phyloP scores from a whole-genome alignment of 2,113 vertebrate species.

The Cyphomyrus plagiostoma region DNA sequence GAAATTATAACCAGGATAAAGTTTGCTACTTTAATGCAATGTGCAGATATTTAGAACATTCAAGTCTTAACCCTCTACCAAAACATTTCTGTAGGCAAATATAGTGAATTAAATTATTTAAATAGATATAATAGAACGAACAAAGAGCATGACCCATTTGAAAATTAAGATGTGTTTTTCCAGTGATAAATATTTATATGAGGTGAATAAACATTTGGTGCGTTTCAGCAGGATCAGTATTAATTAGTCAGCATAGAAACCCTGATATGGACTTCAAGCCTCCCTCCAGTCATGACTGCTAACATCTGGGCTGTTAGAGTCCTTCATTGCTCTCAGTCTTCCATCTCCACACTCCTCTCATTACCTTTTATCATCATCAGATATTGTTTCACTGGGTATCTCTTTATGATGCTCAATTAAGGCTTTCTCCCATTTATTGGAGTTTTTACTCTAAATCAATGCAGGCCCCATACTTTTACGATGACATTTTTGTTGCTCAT shows the following conservation, averaged over 20 bases:
- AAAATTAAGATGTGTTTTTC: not conserved
- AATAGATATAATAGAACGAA: not conserved
- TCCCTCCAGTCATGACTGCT: not conserved
- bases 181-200: not conserved
- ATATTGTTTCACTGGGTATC: constrained; percentile 9
- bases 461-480: not conserved
- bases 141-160: not conserved
- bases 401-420: constrained; percentile 8
- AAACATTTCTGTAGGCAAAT: not conserved
- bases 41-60: not conserved
- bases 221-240: not conserved
- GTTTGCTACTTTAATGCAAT: not conserved
- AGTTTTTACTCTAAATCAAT: not conserved
- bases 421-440: constrained; percentile 9
- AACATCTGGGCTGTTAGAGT: constrained; percentile 7
- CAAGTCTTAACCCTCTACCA: not conserved
- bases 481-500: not conserved
- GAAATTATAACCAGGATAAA: not conserved
- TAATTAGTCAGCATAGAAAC: not conserved
- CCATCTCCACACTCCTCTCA: not conserved
- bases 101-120: not conserved
- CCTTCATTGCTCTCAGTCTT: not conserved
- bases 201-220: not conserved
- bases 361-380: constrained; percentile 12
- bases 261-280: not conserved